Percentiles rank a stretch among this genome's conserved stretches.
These are phyloP conservation scores for Tupaia tana DNA, from an alignment of 2,113 vertebrate genomes.

Conservation along the genomic window DNA sequence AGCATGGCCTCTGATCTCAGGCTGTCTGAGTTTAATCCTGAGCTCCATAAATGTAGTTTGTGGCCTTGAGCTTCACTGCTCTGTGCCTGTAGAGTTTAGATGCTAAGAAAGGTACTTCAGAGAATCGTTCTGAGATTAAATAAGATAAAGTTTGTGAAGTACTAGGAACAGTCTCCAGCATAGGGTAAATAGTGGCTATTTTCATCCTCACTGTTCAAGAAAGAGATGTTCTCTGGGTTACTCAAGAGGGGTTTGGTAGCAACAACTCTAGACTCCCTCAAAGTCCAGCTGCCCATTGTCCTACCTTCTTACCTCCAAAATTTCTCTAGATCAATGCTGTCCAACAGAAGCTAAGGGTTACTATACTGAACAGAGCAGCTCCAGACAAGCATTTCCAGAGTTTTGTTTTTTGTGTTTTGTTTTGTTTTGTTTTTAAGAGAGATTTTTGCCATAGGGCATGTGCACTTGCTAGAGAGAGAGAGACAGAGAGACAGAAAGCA, in stretches of 20 bases:
- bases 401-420: too few species aligned
- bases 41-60: neutral
- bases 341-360: neutral
- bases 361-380: too few species aligned
- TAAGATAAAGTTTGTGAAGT: neutral
- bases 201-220: neutral
- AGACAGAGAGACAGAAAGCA: too few species aligned
- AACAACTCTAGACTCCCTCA: too few species aligned
- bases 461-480: too few species aligned
- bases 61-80: neutral
- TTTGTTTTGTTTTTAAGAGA: too few species aligned
- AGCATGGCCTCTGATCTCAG: rapidly evolving
- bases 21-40: too few species aligned
- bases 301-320: neutral
- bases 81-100: rapidly evolving
- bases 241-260: neutral
- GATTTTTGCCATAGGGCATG: too few species aligned
- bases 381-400: neutral
- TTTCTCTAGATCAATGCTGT: neutral
- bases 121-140: neutral
- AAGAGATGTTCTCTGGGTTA: neutral
- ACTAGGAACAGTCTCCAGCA: neutral
- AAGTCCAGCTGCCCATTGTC: neutral
- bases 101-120: neutral
- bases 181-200: rapidly evolving